Percentiles rank a stretch among this genome's conserved stretches.
These are phyloP conservation scores for Ctena decussata DNA, from an alignment of 2,888 invertebrate genomes.

Conservation along the genomic window DNA sequence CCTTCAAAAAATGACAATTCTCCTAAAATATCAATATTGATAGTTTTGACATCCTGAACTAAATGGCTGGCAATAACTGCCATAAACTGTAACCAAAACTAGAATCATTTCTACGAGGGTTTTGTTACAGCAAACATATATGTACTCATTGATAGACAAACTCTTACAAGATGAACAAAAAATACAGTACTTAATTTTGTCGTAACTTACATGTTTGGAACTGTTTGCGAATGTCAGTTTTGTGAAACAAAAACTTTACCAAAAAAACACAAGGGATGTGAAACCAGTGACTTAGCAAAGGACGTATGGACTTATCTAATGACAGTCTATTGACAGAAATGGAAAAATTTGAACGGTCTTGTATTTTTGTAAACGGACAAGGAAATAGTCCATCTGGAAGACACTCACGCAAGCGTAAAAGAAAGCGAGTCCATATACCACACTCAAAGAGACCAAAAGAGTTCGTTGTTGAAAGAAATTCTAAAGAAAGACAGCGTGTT, in stretches of 20 bases:
- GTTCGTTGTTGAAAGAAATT: background rate
- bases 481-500: background rate
- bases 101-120: no score
- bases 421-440: background rate
- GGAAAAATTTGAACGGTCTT: background rate
- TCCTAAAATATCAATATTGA: background rate
- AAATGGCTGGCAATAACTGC: background rate
- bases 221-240: no score
- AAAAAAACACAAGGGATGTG: no score
- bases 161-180: no score
- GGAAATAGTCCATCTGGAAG: background rate
- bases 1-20: background rate
- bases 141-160: no score
- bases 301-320: no score
- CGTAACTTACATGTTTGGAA: no score
- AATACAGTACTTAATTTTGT: no score
- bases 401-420: background rate
- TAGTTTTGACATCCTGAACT: background rate
- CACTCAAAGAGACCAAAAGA: background rate
- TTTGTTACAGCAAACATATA: no score
- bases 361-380: background rate
- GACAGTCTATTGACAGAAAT: background rate
- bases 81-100: background rate
- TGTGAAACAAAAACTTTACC: no score
- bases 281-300: no score